Evolutionary conservation across 1,140 invertebrate species (phyloP), one percentile per base, ranked within the genome.

Genomic region (Drosophila obscura): DNA sequence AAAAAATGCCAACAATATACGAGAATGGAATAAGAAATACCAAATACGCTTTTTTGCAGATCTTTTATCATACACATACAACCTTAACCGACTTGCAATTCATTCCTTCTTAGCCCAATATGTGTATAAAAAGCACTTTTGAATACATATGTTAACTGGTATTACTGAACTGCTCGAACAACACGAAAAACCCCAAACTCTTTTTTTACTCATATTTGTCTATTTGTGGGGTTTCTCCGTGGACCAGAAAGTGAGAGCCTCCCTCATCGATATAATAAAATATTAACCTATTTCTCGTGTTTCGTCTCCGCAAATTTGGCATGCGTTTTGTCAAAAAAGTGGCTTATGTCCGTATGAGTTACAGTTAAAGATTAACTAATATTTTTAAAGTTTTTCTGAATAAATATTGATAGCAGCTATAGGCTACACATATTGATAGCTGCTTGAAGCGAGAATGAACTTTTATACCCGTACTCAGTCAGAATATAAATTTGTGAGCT

Each of bases 261-360:
- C 56, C 73, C 77, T 77, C 77, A 85, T 85, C 82, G 81, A 85
- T 85, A 77, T 81, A 77, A 85, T 85, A 85, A 85, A 85, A 85
- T 85, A 85, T 85, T 85, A 81, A 85, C 77, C 82, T 66, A 85
- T 85, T 85, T 85, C 84, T 81, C 81, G 77, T 71, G 85, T 84
- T 74, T 84, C 81, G 80, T 81, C 80, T 80, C 62, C 77, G 77
- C 82, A 85, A 85, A 85, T 85, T 87, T 85, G 81, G 82, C 82
- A 85, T 85, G 77, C 64, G 74, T 85, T 85, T 85, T 78, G 58
- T 77, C 67, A 16, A 16, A 16, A 16, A 16, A 16, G 0, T n/a
- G n/a, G n/a, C n/a, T n/a, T n/a, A n/a, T n/a, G n/a, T n/a, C n/a
- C n/a, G 16, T 0, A 0, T 16, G 1, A 16, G 16, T 16, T 16